Base-by-base conservation (phyloP, 1,140 invertebrate genomes). In the Leguminivora glycinivorella region DNA sequence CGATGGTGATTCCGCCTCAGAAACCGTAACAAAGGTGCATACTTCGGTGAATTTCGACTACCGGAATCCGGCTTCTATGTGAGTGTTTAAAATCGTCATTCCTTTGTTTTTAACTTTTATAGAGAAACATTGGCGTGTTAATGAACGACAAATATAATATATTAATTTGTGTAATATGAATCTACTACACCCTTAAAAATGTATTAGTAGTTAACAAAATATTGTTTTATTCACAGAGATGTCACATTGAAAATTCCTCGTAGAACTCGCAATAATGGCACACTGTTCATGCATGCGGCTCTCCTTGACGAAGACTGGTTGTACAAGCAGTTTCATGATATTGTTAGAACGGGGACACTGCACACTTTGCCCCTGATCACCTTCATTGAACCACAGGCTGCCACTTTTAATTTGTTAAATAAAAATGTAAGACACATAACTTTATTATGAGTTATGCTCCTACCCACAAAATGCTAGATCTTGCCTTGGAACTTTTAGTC, bases 261-360 rank as follows among this genome's bases (percentile, higher is more conserved):
- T 0, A 94, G 93, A 84, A 96, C 96, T 0, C 91, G 95, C 9
- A 93, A 94, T 52, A 98, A 97, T 93, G 96, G 96, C 22, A 95
- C 95, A 6, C 80, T 97, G 25, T 96, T 93, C 80, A 90, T 97
- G 73, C 95, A 95, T 83, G 89, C 94, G 19, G 93, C 94, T 22
- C 73, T 96, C 56, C 85, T 93, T 3, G 80, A 90, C 69, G 92
- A 93, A 72, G 86, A 83, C 38, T 83, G 86, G 0, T 84, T 92
- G 6, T 92, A 92, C 47, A 90, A 93, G 56, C 86, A 92, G 22
- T 93, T 93, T 89, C 83, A 92, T 66, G 90, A 92, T 4, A 83
- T 93, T 52, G 82, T 85, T 73, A 83, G 93, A 0, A 86, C 93
- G 71, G 93, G 94, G 72, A 87, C 93, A 14, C 92, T 94, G 56